Conservation (phyloP, 2,888 invertebrate species). For the Acleris cristana region DNA sequence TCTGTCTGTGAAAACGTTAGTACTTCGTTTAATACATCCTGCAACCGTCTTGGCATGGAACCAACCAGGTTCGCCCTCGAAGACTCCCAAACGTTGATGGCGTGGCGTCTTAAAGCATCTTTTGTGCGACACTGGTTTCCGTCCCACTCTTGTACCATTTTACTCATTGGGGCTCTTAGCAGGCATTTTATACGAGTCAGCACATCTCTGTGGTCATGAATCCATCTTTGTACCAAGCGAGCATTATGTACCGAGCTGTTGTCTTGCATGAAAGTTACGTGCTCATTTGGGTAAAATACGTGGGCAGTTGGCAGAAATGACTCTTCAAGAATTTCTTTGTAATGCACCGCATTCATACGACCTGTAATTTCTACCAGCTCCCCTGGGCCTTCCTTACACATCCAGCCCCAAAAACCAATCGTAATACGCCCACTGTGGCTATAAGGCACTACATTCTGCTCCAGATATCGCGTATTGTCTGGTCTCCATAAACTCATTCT, state of each 20-base stretch:
- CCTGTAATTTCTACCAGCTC: slow-evolving; percentile 19
- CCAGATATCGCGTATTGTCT: slow-evolving; percentile 6
- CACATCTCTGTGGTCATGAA: slow-evolving; percentile 1
- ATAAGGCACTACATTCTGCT: neutral
- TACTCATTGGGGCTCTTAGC: slow-evolving; percentile 8
- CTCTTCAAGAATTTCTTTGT: slow-evolving; percentile 14
- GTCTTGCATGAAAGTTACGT: slow-evolving; percentile 16
- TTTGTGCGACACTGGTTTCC: slow-evolving; percentile 1
- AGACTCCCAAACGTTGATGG: slow-evolving; percentile 3
- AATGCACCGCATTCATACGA: slow-evolving; percentile 2
- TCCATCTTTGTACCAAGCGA: slow-evolving; percentile 11
- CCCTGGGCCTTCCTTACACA: slow-evolving; percentile 8
- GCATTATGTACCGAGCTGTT: slow-evolving; percentile 15
- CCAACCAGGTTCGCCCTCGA: slow-evolving; percentile 1
- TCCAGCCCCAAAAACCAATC: slow-evolving; percentile 9
- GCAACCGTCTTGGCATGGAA: slow-evolving; percentile 6
- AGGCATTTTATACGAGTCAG: slow-evolving; percentile 7
- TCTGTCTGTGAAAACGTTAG: neutral
- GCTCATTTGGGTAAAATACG: slow-evolving; percentile 12
- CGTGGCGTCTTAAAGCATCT: slow-evolving; percentile 9
- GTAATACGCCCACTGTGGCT: slow-evolving; percentile 12
- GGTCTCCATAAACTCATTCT: slow-evolving; percentile 2
- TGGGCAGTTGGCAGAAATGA: too few relatives aligned
- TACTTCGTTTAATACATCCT: neutral
- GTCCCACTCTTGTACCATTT: slow-evolving; percentile 14